phyloP scores from a whole-genome alignment of 2,888 invertebrate species.

The Tigriopus californicus region DNA sequence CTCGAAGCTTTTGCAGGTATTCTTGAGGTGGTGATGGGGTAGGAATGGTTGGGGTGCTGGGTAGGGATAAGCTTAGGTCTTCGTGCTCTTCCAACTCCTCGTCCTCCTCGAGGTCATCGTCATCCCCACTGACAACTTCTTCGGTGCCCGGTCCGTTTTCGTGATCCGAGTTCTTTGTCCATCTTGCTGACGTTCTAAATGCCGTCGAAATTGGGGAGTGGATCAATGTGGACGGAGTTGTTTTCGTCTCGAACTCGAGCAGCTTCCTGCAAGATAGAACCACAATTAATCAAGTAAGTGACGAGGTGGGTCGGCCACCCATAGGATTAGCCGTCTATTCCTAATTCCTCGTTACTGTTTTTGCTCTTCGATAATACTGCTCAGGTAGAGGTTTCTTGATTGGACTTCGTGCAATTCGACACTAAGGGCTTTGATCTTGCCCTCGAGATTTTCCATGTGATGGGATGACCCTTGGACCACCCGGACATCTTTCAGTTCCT shows the following conservation, averaged over 20 bases:
- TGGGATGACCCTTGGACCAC: no score
- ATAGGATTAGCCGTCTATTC: not conserved
- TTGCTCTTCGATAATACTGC: not conserved
- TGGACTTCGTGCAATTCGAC: not conserved
- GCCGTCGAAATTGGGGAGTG: not conserved
- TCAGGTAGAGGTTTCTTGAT: not conserved
- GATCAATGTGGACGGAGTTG: not conserved
- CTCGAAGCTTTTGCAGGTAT: no score
- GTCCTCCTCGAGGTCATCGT: no score
- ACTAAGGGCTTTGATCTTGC: not conserved
- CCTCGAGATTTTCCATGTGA: not conserved
- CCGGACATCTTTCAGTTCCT: not conserved
- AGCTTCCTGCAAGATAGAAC: not conserved
- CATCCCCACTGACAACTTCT: no score
- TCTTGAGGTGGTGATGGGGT: no score
- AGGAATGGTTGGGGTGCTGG: no score
- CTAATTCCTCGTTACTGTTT: not conserved
- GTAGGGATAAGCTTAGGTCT: no score
- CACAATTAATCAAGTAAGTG: no score
- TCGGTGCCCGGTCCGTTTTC: no score
- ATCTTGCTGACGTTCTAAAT: not conserved
- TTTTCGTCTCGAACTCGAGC: not conserved
- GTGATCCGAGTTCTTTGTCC: no score
- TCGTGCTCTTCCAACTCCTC: no score
- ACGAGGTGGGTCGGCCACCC: not conserved